Conservation (phyloP, 1,140 invertebrate genomes). For the Procambarus virginalis region DNA sequence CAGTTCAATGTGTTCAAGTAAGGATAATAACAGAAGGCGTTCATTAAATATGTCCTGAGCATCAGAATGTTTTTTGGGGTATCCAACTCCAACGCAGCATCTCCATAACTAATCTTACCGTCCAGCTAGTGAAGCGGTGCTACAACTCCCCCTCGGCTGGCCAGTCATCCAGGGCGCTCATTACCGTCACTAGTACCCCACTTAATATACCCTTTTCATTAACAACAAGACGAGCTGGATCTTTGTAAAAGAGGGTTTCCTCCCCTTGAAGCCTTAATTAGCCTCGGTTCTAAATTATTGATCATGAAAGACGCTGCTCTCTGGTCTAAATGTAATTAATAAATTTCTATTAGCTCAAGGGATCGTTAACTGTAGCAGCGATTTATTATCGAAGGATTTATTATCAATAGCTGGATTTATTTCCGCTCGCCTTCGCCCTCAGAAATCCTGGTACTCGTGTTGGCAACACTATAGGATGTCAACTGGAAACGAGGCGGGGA, state of each 20-base stretch:
- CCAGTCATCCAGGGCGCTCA: background rate
- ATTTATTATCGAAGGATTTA: background rate
- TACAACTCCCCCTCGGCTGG: background rate
- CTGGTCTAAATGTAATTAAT: background rate
- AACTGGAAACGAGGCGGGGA: no score
- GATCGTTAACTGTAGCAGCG: background rate
- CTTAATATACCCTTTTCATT: background rate
- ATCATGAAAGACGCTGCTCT: background rate
- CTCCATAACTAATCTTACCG: no score
- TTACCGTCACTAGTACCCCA: background rate
- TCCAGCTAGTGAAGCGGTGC: no score
- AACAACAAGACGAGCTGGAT: background rate
- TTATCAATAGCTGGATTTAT: no score
- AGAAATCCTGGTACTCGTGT: no score
- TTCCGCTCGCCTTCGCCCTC: no score
- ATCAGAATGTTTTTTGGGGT: no score
- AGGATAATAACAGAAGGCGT: no score
- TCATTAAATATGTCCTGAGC: no score
- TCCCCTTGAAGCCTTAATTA: background rate
- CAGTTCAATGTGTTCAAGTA: no score
- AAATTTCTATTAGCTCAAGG: background rate
- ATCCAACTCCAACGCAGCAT: no score
- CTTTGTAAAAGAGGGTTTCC: background rate
- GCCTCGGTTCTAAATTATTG: background rate
- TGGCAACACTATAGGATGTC: no score